Base-by-base conservation (phyloP, 2,888 invertebrate species). In the Leistus spinibarbis region DNA sequence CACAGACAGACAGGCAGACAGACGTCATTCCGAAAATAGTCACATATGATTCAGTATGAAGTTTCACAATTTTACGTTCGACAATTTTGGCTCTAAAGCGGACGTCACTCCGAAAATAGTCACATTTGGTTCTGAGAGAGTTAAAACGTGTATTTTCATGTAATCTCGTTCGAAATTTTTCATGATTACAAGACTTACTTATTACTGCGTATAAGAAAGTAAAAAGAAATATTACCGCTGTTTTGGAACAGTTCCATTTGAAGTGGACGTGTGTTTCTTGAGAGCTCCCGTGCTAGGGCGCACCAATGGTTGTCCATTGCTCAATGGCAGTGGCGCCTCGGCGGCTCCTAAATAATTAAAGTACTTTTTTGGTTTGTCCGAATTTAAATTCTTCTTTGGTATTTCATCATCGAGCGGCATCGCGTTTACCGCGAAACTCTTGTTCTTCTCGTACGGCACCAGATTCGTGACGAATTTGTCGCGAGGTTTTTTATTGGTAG, bases 371-470 rank as follows among this genome's bases (percentile, higher is more conserved):
- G 57, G 20, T 19, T 57, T 57, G 9, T 57, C n/a, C n/a, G n/a
- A n/a, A n/a, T n/a, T n/a, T n/a, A n/a, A n/a, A n/a, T n/a, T n/a
- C 62, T n/a, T n/a, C n/a, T 62, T 62, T 17, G 2, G 13, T 62
- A 20, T 13, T 19, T 62, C 23, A 1, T 57, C 40, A 3, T 69
- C 69, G n/a, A 69, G 22, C 0, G 75, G 63, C 19, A 62, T 20
- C 0, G 69, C 75, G 16, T 75, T 75, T 1, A 75, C 56, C 13
- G 23, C 19, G 19, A 17, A 24, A 24, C 62, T 62, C 54, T 69
- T 69, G 13, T 75, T 75, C 54, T 75, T 75, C 13, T 75, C 75
- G 23, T 69, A 75, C 1, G 75, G 75, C 2, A 75, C 75, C 53
- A 75, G 62, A 17, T 75, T 75, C 7, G 75, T 75, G 17, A 23